Conservation (phyloP, 2,113 vertebrate genomes). For the Cromileptes altivelis region DNA sequence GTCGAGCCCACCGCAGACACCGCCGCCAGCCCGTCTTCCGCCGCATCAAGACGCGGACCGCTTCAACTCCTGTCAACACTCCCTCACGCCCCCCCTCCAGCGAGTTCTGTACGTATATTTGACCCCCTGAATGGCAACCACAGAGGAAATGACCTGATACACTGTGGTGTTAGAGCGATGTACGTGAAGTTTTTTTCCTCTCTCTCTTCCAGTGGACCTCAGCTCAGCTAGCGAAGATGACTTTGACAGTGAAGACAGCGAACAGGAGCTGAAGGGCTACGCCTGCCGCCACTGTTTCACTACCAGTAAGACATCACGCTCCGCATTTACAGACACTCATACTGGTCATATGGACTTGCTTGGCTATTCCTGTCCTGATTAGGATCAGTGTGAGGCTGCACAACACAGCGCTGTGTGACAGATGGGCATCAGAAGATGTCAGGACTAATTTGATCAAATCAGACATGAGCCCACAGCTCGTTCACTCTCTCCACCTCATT, state of each 20-base stretch:
- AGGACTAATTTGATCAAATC: constrained; percentile 82
- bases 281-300: constrained; percentile 99
- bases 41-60: constrained; percentile 98
- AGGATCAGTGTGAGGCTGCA: constrained; percentile 40
- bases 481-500: constrained; percentile 78
- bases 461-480: constrained; percentile 76
- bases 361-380: constrained; percentile 56
- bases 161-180: neutral
- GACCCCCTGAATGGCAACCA: constrained; percentile 4
- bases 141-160: neutral
- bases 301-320: constrained; percentile 88
- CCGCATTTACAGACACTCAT: neutral
- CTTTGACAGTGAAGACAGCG: constrained; percentile 99
- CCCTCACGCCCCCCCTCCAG: constrained; percentile 97
- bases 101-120: constrained; percentile 92
- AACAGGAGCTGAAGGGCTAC: constrained; percentile 98
- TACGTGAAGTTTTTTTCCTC: constrained; percentile 19
- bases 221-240: constrained; percentile 99
- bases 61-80: constrained; percentile 96
- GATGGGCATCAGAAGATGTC: constrained; percentile 83
- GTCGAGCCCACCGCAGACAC: constrained; percentile 96
- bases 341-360: constrained; percentile 16
- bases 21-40: constrained; percentile 97
- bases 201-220: constrained; percentile 90
- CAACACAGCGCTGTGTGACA: constrained; percentile 66